Conservation (phyloP, 2,888 invertebrate species). For the Sepioteuthis lessoniana region DNA sequence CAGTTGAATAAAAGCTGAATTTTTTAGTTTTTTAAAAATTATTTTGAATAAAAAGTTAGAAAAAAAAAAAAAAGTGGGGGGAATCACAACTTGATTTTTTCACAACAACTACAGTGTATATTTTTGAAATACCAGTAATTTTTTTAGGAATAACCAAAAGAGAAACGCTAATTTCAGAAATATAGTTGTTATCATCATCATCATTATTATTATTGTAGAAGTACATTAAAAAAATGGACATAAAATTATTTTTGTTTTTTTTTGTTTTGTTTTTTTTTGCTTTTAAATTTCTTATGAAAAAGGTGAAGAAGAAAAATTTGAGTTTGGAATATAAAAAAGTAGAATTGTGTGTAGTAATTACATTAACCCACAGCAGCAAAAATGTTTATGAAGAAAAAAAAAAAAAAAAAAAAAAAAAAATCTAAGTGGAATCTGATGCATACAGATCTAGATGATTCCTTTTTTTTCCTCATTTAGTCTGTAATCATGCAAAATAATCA, state of each 20-base stretch:
- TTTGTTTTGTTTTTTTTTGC: background rate
- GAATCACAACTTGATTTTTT: background rate
- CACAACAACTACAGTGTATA: constrained; percentile 33
- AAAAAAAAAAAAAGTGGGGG: background rate
- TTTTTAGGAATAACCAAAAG: background rate
- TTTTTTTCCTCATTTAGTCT: background rate
- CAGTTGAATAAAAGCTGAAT: background rate
- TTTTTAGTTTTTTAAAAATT: background rate
- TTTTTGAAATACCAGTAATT: constrained; percentile 1
- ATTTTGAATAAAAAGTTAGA: background rate
- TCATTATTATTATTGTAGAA: background rate
- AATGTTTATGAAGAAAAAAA: background rate
- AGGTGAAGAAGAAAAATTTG: constrained; percentile 33
- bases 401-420: background rate
- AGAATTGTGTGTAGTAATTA: constrained; percentile 33
- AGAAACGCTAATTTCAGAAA: constrained; percentile 33
- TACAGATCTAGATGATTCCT: background rate
- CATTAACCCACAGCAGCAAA: constrained; percentile 6
- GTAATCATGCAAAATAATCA: constrained; percentile 9
- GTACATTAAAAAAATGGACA: constrained; percentile 33
- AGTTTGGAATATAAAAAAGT: constrained; percentile 33
- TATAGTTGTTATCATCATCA: background rate
- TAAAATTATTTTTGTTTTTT: background rate
- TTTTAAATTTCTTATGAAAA: constrained; percentile 20
- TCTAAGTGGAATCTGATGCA: background rate